Conservation (phyloP, 2,888 invertebrate species). For the Drosophila multiciliata region DNA sequence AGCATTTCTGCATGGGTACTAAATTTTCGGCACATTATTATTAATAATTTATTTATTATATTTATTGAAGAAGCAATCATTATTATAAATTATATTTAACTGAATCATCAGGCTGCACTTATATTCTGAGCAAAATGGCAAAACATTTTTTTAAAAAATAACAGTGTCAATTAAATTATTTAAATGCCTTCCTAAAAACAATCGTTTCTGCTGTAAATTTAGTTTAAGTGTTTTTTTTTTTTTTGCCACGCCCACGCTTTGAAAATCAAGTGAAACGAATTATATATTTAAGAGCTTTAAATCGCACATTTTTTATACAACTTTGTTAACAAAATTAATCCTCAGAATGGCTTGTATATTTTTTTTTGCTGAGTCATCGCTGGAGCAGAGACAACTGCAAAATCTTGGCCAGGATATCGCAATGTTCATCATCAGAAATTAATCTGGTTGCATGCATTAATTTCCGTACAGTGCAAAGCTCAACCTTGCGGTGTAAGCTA, state of each 20-base stretch:
- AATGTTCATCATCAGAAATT: slow-evolving; percentile 9
- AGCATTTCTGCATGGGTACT: background rate
- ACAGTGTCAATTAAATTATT: background rate
- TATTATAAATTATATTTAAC: background rate
- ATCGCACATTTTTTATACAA: background rate
- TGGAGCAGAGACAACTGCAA: background rate
- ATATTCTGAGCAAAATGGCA: background rate
- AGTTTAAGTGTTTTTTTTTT: background rate
- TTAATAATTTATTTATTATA: background rate
- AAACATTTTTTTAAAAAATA: background rate
- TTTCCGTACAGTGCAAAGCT: slow-evolving; percentile 49
- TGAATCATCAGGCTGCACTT: background rate
- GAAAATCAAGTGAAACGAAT: background rate
- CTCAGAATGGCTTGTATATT: background rate
- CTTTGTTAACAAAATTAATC: background rate
- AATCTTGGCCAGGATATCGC: slow-evolving; percentile 23
- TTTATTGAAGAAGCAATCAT: background rate
- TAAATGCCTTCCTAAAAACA: background rate
- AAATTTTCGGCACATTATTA: background rate
- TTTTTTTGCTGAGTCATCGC: background rate
- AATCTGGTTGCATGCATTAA: slow-evolving; percentile 26
- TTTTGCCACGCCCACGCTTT: background rate
- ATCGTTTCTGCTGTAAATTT: background rate
- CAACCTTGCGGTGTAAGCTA: slow-evolving; percentile 32
- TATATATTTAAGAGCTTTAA: background rate